Percentiles rank a stretch among this genome's conserved stretches.
phyloP scores from a whole-genome alignment of 1,140 invertebrate species.

The Neoseiulus cucumeris region DNA sequence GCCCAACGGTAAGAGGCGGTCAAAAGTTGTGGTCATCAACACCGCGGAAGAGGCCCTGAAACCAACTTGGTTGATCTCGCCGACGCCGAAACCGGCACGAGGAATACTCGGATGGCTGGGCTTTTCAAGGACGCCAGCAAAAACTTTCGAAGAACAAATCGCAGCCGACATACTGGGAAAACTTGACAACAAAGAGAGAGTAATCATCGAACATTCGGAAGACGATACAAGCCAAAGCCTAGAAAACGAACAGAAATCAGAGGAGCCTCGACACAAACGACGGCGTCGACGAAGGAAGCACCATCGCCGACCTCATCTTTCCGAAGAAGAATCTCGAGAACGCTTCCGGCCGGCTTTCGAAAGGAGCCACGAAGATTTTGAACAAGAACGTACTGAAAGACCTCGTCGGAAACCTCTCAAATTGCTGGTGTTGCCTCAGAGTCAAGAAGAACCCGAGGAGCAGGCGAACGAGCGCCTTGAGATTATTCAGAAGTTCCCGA shows the following conservation, averaged over 20 bases:
- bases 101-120: not conserved
- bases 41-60: not conserved
- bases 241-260: not conserved
- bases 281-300: not conserved
- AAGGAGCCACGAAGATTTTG: not conserved
- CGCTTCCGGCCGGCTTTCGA: not conserved
- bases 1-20: not conserved
- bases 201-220: not conserved
- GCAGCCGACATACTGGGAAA: not conserved
- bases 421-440: not conserved
- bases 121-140: not conserved
- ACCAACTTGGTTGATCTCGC: not conserved
- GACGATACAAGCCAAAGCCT: not conserved
- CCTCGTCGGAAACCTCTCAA: not conserved
- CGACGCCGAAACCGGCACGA: not conserved
- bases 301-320: not conserved
- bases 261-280: not conserved
- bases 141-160: not conserved
- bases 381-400: not conserved
- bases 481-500: not conserved
- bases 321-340: not conserved
- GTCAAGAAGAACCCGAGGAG: not conserved
- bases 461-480: not conserved
- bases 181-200: not conserved
- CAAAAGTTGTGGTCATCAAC: not conserved